phyloP scores from a whole-genome alignment of 2,888 invertebrate species.

The Anorthoa munda region DNA sequence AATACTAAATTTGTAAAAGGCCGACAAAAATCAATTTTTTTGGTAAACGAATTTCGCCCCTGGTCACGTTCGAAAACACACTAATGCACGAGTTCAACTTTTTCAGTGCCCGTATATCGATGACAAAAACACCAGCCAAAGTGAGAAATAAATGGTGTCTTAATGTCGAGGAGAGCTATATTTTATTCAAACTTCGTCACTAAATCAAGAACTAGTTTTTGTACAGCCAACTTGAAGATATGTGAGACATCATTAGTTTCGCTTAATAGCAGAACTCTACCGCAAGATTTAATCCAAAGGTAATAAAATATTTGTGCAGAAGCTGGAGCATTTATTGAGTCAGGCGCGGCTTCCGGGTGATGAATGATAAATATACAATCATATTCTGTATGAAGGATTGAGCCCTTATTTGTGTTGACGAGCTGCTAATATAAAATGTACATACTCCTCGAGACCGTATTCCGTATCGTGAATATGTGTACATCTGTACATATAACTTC shows the following conservation, averaged over 20 bases:
- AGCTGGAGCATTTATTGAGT: constrained; percentile 59
- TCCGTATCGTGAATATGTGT: constrained; percentile 39
- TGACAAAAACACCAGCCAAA: constrained; percentile 76
- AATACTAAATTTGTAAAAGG: constrained; percentile 65
- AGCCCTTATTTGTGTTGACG: constrained; percentile 63
- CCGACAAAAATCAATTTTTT: constrained; percentile 67
- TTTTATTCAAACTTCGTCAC: constrained; percentile 80
- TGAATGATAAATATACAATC: constrained; percentile 67
- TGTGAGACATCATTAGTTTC: constrained; percentile 45
- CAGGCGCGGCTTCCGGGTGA: constrained; percentile 54
- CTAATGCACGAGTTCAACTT: constrained; percentile 79
- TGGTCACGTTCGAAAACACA: constrained; percentile 79
- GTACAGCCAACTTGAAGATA: constrained; percentile 51
- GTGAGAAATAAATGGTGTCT: constrained; percentile 81
- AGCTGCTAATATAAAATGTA: constrained; percentile 65
- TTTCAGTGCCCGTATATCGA: constrained; percentile 76
- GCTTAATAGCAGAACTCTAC: constrained; percentile 11
- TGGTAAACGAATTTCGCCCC: constrained; percentile 66
- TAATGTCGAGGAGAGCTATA: constrained; percentile 76
- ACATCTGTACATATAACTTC: constrained; percentile 2
- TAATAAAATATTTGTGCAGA: constrained; percentile 56
- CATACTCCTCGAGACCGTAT: constrained; percentile 44
- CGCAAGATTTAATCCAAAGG: constrained; percentile 29
- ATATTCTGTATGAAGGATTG: constrained; percentile 64
- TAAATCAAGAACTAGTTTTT: constrained; percentile 82